phyloP scores from a whole-genome alignment of 1,140 invertebrate species.

The Macrobrachium rosenbergii region DNA sequence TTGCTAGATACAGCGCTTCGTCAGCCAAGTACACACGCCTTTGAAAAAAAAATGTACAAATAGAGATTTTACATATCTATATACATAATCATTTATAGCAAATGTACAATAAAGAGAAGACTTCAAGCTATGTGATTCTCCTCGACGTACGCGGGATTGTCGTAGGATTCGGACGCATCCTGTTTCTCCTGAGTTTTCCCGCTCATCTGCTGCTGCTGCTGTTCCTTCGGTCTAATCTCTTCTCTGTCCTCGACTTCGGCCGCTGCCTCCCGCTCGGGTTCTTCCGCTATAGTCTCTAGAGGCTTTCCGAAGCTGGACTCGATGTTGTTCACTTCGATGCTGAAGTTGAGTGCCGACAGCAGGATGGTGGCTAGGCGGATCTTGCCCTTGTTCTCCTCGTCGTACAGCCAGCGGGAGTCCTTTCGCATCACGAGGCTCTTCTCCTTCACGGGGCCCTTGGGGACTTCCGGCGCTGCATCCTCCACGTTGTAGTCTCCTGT shows the following conservation, averaged over 20 bases:
- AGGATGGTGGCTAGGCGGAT: conserved; percentile 63
- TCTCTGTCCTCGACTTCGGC: conserved; percentile 19
- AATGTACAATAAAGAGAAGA: background rate
- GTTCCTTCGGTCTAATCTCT: background rate
- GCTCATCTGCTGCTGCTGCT: conserved; percentile 26
- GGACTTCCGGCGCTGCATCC: conserved; percentile 26
- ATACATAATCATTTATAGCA: background rate
- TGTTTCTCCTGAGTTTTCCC: background rate
- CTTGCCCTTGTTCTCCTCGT: conserved; percentile 60
- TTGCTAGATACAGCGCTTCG: no score
- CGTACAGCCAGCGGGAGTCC: conserved; percentile 64
- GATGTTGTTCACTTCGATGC: conserved; percentile 62
- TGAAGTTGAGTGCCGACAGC: conserved; percentile 63
- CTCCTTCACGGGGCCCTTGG: conserved; percentile 54
- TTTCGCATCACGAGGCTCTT: conserved; percentile 62
- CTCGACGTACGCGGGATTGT: conserved; percentile 22
- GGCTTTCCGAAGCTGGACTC: conserved; percentile 50
- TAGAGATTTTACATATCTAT: background rate
- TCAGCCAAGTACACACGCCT: no score
- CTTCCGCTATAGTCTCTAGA: conserved; percentile 48
- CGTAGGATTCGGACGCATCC: background rate
- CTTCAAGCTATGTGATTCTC: background rate
- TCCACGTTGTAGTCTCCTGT: conserved; percentile 58
- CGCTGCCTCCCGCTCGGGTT: conserved; percentile 33
- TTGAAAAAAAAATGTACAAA: no score